Percentiles rank a stretch among this genome's conserved stretches.
These are phyloP conservation scores for Drosophila suboccidentalis DNA, from an alignment of 2,888 invertebrate species.

Conservation along the genomic window DNA sequence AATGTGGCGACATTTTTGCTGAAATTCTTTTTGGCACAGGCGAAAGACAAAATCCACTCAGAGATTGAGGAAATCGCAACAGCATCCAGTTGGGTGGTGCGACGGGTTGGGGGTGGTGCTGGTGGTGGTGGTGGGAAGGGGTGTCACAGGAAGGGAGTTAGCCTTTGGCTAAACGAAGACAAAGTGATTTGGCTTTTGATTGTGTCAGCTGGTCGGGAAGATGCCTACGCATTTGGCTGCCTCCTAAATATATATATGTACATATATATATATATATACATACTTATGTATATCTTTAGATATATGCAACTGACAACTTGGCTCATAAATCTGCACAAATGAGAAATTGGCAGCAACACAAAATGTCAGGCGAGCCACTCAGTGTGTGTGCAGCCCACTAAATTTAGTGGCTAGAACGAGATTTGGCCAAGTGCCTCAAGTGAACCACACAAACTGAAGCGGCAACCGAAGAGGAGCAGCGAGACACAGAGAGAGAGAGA, in stretches of 20 bases:
- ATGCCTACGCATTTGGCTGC: conserved; percentile 38
- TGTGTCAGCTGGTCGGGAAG: conserved; percentile 42
- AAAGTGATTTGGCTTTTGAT: conserved; percentile 61
- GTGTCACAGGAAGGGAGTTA: conserved; percentile 1
- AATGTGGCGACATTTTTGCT: conserved; percentile 76
- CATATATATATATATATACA: conserved; percentile 12
- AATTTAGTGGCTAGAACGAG: conserved; percentile 45
- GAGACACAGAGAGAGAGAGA: background rate
- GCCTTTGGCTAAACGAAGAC: conserved; percentile 53
- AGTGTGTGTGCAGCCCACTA: conserved; percentile 58
- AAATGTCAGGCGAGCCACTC: conserved; percentile 55
- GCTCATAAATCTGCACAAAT: conserved; percentile 63
- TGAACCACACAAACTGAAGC: background rate
- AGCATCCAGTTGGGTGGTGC: conserved; percentile 20
- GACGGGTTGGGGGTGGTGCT: background rate
- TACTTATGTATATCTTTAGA: conserved; percentile 4
- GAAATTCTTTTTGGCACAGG: conserved; percentile 68
- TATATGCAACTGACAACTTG: conserved; percentile 51
- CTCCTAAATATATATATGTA: background rate
- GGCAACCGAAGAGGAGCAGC: background rate
- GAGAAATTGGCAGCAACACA: conserved; percentile 68
- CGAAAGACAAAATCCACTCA: conserved; percentile 39
- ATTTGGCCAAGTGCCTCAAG: conserved; percentile 46
- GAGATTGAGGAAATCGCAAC: conserved; percentile 62
- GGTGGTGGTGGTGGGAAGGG: background rate